Evolutionary conservation across 2,797 vertebrate species (phyloP).

Genomic region (Dicrostonyx torquatus): DNA sequence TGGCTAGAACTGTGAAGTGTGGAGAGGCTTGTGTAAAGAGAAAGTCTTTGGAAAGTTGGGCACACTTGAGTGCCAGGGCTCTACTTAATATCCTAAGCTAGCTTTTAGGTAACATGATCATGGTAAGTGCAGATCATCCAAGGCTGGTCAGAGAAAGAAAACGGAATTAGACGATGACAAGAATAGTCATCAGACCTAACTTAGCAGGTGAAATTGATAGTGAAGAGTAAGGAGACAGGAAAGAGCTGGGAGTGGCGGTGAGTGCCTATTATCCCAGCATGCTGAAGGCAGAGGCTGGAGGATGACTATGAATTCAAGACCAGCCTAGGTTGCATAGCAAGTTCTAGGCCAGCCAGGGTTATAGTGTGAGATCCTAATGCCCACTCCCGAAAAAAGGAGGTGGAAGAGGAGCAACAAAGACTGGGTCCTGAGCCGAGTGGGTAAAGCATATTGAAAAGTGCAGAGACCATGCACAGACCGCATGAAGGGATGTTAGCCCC

Average conservation of each 20-base stretch:
- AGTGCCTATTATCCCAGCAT: neutral
- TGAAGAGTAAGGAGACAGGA: neutral
- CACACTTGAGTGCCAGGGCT: neutral
- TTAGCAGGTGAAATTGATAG: neutral
- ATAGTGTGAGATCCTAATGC: too few relatives aligned
- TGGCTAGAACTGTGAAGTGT: neutral
- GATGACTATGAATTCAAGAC: neutral
- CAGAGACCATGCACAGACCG: neutral
- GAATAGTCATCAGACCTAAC: neutral
- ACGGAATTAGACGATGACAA: neutral
- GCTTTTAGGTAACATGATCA: neutral
- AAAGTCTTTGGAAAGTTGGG: neutral
- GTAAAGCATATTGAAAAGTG: neutral
- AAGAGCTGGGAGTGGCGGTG: neutral
- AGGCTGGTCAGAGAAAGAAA: neutral
- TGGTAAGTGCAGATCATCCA: neutral
- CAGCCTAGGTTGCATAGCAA: neutral
- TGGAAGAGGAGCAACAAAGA: neutral
- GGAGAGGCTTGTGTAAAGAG: neutral
- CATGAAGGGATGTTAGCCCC: neutral
- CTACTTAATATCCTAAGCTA: neutral
- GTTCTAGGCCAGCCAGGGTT: neutral
- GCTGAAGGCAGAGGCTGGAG: neutral
- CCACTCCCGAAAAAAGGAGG: neutral
- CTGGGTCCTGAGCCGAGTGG: neutral